phyloP scores from a whole-genome alignment of 2,888 invertebrate genomes.

The Griposia aprilina region DNA sequence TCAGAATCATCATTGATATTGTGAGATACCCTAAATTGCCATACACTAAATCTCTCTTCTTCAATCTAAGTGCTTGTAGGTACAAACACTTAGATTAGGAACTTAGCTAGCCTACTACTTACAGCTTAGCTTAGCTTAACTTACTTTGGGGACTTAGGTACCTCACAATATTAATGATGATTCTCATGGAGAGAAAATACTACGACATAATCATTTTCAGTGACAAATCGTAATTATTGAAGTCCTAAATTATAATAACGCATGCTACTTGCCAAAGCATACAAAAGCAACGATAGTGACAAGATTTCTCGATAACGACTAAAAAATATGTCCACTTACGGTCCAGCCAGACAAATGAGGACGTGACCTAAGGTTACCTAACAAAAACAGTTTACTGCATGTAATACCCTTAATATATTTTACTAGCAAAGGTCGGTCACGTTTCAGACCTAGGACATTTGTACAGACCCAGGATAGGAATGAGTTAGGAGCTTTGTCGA shows the following conservation, averaged over 20 bases:
- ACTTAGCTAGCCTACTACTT: too few relatives aligned
- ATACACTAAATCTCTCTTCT: too few relatives aligned
- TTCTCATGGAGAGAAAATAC: neutral
- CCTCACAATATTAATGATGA: neutral
- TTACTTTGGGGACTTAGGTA: too few relatives aligned
- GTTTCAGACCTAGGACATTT: constrained; percentile 44
- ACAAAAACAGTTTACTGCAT: constrained; percentile 53
- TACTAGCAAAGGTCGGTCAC: constrained; percentile 51
- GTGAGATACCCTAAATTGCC: too few relatives aligned
- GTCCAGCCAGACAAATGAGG: constrained; percentile 12
- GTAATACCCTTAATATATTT: constrained; percentile 59
- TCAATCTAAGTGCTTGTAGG: too few relatives aligned
- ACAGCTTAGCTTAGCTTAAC: too few relatives aligned
- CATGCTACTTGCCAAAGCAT: neutral
- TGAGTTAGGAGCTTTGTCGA: constrained; percentile 28
- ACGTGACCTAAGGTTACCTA: constrained; percentile 29
- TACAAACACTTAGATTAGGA: too few relatives aligned
- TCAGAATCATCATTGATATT: too few relatives aligned
- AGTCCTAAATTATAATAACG: neutral
- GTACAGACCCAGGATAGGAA: constrained; percentile 17
- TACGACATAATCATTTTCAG: neutral
- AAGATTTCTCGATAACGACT: too few relatives aligned
- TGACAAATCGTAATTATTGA: neutral
- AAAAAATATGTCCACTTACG: neutral
- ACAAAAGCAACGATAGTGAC: neutral